Evolutionary conservation across 2,797 vertebrate species (phyloP).

Genomic region (Ara ararauna): DNA sequence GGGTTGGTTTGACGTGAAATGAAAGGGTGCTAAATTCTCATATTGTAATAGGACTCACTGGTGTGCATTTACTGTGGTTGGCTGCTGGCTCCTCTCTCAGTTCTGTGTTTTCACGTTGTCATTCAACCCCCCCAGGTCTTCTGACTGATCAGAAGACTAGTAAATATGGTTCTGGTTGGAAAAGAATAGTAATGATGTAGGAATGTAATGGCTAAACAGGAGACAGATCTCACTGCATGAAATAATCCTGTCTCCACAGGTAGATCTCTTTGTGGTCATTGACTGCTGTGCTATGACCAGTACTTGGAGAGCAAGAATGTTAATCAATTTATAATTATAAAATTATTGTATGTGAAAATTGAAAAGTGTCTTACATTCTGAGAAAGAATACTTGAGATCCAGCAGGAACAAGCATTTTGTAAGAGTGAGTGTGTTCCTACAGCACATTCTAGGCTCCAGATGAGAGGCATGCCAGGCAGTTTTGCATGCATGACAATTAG

Average conservation of each 20-base stretch:
- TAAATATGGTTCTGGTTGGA: background rate
- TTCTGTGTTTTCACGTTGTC: background rate
- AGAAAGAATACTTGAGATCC: background rate
- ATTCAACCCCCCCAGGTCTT: background rate
- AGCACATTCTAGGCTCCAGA: background rate
- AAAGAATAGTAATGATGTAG: background rate
- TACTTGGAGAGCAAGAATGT: background rate
- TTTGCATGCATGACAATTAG: background rate
- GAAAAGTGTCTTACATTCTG: background rate
- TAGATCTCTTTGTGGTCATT: background rate
- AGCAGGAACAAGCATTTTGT: slow-evolving; percentile 26
- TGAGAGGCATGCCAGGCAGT: background rate
- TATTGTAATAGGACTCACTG: background rate
- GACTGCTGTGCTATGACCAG: background rate
- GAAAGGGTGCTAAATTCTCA: background rate
- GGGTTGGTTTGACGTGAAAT: background rate
- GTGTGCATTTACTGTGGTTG: background rate
- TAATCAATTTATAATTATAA: slow-evolving; percentile 45
- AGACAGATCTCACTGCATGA: background rate
- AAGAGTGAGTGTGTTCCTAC: slow-evolving; percentile 24
- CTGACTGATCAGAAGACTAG: background rate
- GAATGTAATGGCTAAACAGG: background rate
- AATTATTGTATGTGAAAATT: background rate
- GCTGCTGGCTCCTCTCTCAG: background rate
- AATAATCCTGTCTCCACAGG: background rate